Evolutionary conservation across 1,140 invertebrate genomes (phyloP), one percentile per base, ranked within the genome.

Genomic region (Bombus soroeensis): DNA sequence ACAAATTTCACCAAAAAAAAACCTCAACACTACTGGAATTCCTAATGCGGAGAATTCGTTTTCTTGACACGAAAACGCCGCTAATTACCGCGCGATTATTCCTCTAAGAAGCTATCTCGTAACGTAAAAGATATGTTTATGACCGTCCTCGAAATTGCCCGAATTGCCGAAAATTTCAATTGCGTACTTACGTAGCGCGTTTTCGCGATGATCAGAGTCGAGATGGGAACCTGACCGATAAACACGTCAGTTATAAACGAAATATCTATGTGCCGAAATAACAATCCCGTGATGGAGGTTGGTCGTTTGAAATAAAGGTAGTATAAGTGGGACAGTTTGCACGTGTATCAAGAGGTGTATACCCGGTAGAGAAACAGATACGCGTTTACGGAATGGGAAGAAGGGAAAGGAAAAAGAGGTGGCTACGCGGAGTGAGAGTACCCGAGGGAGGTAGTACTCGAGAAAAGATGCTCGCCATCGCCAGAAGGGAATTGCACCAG

Each of bases 361-460:
- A 43, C 41, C 25, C 43, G 41, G 57, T 43, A n/a, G 32, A 66
- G 66, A 76, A 77, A 89, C 64, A 72, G 57, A 80, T 34, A 37
- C 47, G 32, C 57, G 47, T 85, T 76, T 41, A 39, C 43, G 43
- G 74, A 86, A 79, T 59, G 68, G 62, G 73, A 83, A 71, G 47
- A 83, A 71, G 80, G 73, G 62, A 76, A 86, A 68, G 43, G 43
- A 86, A 73, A 68, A 84, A 72, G 73, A 83, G 66, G 62, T 74
- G 57, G n/a, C 34, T 25, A 64, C 22, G 37, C 66, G 64, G 41
- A 87, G 88, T 87, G 88, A 89, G 88, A 89, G 88, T 89, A 89
- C 47, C 82, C 39, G n/a, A 32, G 39, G n/a, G n/a, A 32, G 47
- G 47, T 18, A 53, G 18, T 53, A 53, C 5, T 18, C 0, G 47